These are phyloP conservation scores for Condylura cristata DNA, from an alignment of 2,113 vertebrate genomes.

Conservation along the genomic window DNA sequence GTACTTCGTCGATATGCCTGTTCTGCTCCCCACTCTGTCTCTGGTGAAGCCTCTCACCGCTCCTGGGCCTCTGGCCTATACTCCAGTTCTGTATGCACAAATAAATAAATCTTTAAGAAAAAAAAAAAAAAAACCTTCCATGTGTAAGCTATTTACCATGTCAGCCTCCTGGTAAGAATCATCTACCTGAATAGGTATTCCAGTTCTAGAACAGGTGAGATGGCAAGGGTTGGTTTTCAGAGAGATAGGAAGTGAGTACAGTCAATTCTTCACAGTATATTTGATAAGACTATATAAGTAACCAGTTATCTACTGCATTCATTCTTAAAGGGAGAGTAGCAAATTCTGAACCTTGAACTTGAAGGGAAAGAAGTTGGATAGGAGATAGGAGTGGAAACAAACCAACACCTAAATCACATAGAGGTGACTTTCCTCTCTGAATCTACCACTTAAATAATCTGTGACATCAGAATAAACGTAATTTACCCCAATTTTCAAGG, in stretches of 20 bases:
- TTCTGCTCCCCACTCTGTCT: too few relatives aligned
- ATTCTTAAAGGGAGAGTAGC: background rate
- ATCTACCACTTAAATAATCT: background rate
- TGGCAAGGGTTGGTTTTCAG: background rate
- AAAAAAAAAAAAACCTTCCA: too few relatives aligned
- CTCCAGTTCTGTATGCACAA: too few relatives aligned
- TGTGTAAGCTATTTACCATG: background rate
- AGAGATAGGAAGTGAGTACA: background rate
- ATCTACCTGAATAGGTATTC: background rate
- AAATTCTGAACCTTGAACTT: background rate
- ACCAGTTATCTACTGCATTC: background rate
- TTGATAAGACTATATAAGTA: background rate
- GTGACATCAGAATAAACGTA: background rate
- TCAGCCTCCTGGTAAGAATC: background rate
- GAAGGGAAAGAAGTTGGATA: background rate
- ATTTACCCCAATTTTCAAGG: background rate
- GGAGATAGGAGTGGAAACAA: background rate
- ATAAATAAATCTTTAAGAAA: too few relatives aligned
- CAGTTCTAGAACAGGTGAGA: background rate
- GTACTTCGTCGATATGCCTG: too few relatives aligned
- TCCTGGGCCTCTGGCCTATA: too few relatives aligned
- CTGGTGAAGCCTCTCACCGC: too few relatives aligned
- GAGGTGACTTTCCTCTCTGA: background rate
- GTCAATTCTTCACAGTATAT: background rate
- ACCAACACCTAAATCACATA: fast-evolving